Evolutionary conservation across 2,113 vertebrate genomes (phyloP).

Genomic region (Leptosomus discolor): DNA sequence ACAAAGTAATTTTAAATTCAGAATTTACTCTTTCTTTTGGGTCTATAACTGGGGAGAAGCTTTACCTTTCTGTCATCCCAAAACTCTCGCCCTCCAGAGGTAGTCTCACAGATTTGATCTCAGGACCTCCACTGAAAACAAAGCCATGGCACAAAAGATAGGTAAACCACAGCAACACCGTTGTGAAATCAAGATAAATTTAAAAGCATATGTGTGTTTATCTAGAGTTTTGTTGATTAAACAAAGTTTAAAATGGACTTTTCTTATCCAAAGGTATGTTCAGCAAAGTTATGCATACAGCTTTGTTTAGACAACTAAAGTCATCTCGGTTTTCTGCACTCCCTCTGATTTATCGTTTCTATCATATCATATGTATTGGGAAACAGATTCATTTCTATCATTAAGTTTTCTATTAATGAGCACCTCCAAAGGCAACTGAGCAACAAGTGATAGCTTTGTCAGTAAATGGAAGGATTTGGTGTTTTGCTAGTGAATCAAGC

Average conservation of each 20-base stretch:
- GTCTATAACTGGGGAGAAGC: not conserved
- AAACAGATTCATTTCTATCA: not conserved
- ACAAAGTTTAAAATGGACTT: not conserved
- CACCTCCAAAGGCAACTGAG: not conserved
- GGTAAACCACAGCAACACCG: not conserved
- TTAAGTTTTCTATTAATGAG: not conserved
- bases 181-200: not conserved
- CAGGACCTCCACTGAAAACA: not conserved
- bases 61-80: not conserved
- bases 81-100: not conserved
- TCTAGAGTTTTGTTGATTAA: not conserved
- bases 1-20: not conserved
- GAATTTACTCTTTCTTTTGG: not conserved
- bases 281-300: not conserved
- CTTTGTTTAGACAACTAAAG: not conserved
- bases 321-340: not conserved
- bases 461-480: not conserved
- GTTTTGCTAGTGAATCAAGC: not conserved
- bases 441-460: not conserved
- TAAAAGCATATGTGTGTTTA: not conserved
- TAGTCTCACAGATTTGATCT: not conserved
- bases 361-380: not conserved
- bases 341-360: not conserved
- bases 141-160: not conserved
- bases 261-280: not conserved